Evolutionary conservation across 2,888 invertebrate species (phyloP).

Genomic region (Leptinotarsa peninsularis): DNA sequence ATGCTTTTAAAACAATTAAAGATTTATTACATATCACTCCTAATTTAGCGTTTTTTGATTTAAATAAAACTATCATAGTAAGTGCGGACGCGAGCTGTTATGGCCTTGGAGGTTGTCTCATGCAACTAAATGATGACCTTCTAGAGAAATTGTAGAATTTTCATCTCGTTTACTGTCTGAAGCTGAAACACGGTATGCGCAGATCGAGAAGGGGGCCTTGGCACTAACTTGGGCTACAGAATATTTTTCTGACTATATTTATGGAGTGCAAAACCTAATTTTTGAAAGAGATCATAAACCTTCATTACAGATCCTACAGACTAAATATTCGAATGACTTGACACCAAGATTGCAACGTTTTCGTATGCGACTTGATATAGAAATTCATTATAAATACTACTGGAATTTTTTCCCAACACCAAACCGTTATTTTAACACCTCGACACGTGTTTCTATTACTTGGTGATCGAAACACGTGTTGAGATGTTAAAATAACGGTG

Average conservation of each 20-base stretch:
- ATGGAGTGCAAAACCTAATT: constrained; percentile 45
- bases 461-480: too few species aligned
- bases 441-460: too few species aligned
- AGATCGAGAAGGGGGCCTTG: constrained; percentile 62
- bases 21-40: not conserved
- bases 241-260: constrained; percentile 39
- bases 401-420: too few species aligned
- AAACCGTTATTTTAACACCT: too few species aligned
- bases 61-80: constrained; percentile 40
- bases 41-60: constrained; percentile 52
- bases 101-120: constrained; percentile 47
- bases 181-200: constrained; percentile 57
- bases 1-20: not conserved
- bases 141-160: constrained; percentile 55
- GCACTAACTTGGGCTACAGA: constrained; percentile 58
- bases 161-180: constrained; percentile 55
- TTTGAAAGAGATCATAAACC: constrained; percentile 43
- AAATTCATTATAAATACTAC: too few species aligned
- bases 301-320: constrained; percentile 50
- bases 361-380: constrained; percentile 29
- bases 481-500: too few species aligned
- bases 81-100: constrained; percentile 51
- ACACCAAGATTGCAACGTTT: constrained; percentile 49
- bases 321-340: constrained; percentile 54
- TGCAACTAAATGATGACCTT: constrained; percentile 46